Evolutionary conservation across 2,113 vertebrate species (phyloP), one percentile per base, ranked within the genome.

Genomic region (Ceratotherium simum): DNA sequence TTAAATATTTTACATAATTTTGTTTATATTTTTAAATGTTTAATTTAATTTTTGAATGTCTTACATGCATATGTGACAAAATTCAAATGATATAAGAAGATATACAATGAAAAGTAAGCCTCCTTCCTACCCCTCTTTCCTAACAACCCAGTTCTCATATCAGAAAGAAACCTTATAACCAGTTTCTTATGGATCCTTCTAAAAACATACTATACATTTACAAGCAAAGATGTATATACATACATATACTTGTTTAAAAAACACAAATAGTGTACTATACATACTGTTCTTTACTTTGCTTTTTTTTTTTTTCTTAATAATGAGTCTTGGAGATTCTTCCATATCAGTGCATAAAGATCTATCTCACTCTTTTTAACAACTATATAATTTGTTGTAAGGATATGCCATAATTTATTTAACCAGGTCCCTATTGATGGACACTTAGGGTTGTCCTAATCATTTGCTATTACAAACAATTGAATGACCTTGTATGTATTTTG

Each of bases 1-100:
- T 56, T n/a, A 94, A 56, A 82, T 96, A 67, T 87, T 96, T 90
- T 88, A 60, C 16, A 67, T 92, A 90, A 54, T 56, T 93, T 86
- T 85, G 85, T 78, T 64, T 82, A 67, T 65, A 73, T 83, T 90
- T 64, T 39, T 31, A 46, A 90, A 76, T 42, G 14, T 62, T 91
- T 93, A 76, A 65, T 80, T 93, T 89, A 82, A 91, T 8, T 82
- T 95, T 94, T 90, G 8, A 79, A 16, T 75, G 10, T 48, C 58
- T 95, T 75, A 76, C 29, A 80, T 69, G 14, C 3, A 72, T 48
- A 87, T 58, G 64, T 96, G 60, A 84, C 42, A 95, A 81, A 90
- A 93, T 91, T 84, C 18, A 93, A 93, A 84, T 67, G 36, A 21
- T 72, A 87, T 54, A 42, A 48, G 88, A 90, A 51, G 16, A 2